Percentiles rank a stretch among this genome's conserved stretches.
Evolutionary conservation across 2,888 invertebrate species (phyloP).

Genomic region (Diadromus collaris): DNA sequence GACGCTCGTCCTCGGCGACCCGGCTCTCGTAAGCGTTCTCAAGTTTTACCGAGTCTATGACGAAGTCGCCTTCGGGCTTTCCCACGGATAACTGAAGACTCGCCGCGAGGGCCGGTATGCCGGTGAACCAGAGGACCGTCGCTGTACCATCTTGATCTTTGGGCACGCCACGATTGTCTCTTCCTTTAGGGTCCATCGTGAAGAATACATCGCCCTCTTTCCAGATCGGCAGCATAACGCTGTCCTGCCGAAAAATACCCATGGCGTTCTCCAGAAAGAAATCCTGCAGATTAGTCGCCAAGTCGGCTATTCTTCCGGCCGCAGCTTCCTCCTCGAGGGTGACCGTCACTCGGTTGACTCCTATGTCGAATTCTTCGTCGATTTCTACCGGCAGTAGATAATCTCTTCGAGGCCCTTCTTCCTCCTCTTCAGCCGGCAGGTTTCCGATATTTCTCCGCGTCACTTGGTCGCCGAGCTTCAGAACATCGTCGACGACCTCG

Average conservation of each 20-base stretch:
- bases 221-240: conserved; percentile 78
- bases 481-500: conserved; percentile 82
- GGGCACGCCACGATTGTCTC: conserved; percentile 66
- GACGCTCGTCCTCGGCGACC: conserved; percentile 62
- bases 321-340: conserved; percentile 80
- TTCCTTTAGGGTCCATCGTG: conserved; percentile 73
- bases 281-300: conserved; percentile 80
- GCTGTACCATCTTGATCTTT: conserved; percentile 69
- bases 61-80: conserved; percentile 62
- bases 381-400: conserved; percentile 80
- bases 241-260: conserved; percentile 81
- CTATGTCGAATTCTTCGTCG: conserved; percentile 79
- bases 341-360: conserved; percentile 78
- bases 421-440: conserved; percentile 82
- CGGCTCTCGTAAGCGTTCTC: conserved; percentile 70
- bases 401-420: conserved; percentile 71
- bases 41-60: conserved; percentile 70
- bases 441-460: conserved; percentile 79
- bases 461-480: conserved; percentile 81
- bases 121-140: conserved; percentile 73
- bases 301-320: conserved; percentile 79
- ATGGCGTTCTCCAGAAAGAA: conserved; percentile 83
- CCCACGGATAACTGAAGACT: conserved; percentile 56
- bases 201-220: conserved; percentile 72
- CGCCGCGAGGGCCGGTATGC: conserved; percentile 62